Conservation (phyloP, 2,113 vertebrate species). For the Siphamia tubifer region DNA sequence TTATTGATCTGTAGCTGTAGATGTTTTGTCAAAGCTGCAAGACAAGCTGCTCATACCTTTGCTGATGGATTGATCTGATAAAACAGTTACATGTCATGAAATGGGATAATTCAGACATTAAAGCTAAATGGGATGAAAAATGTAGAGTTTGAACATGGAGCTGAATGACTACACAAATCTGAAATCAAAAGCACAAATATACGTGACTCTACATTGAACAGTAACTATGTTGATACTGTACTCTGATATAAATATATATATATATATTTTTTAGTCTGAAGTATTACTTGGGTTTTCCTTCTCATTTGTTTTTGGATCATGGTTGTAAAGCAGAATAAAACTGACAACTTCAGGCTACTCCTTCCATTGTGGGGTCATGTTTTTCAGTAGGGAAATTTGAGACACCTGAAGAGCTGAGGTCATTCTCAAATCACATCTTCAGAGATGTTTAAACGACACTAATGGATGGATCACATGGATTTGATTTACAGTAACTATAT, state of each 20-base stretch:
- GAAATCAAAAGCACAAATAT: constrained; percentile 69
- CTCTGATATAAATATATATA: too few relatives aligned
- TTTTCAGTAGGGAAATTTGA: constrained; percentile 15
- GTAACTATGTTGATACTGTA: neutral
- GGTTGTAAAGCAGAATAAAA: neutral
- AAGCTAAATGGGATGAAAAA: constrained; percentile 24
- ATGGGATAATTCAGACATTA: constrained; percentile 43
- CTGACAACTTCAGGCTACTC: neutral
- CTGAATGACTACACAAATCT: constrained; percentile 59
- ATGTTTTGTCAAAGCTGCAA: constrained; percentile 33
- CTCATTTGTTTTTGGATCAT: neutral
- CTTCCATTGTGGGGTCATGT: neutral
- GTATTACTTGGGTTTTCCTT: neutral
- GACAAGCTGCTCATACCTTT: constrained; percentile 21
- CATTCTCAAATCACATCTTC: neutral
- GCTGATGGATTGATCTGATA: constrained; percentile 37
- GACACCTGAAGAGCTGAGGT: neutral
- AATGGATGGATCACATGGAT: constrained; percentile 23
- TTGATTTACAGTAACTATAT: constrained; percentile 14
- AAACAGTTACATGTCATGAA: constrained; percentile 57
- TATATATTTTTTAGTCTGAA: too few relatives aligned
- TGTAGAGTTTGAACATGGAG: constrained; percentile 41
- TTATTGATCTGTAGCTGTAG: neutral
- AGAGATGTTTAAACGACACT: constrained; percentile 9
- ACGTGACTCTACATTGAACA: constrained; percentile 61